These are phyloP conservation scores for Pangasianodon gigas DNA, from an alignment of 2,113 vertebrate genomes.

Conservation along the genomic window DNA sequence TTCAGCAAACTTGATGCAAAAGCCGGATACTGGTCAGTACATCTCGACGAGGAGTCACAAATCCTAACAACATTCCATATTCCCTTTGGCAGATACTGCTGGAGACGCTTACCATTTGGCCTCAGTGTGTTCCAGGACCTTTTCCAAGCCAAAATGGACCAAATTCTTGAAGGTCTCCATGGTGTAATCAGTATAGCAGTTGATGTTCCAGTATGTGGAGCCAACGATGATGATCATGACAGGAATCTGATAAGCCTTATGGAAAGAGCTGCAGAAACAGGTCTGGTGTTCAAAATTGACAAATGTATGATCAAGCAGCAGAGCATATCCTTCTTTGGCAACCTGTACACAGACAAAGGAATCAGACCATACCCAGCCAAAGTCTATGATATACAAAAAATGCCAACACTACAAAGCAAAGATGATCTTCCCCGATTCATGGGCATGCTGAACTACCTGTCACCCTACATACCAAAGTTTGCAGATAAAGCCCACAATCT, in stretches of 20 bases:
- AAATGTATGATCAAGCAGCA: conserved; percentile 28
- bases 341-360: conserved; percentile 22
- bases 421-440: conserved; percentile 13
- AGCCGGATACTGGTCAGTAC: conserved; percentile 44
- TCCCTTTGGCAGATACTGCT: conserved; percentile 41
- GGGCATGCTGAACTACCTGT: conserved; percentile 16
- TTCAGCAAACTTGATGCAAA: conserved; percentile 44
- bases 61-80: conserved; percentile 1
- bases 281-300: conserved; percentile 30
- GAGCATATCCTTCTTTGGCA: conserved; percentile 30
- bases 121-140: conserved; percentile 17
- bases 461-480: conserved; percentile 19
- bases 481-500: not conserved
- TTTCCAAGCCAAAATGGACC: conserved; percentile 32
- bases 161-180: not conserved
- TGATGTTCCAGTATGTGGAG: not conserved
- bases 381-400: conserved; percentile 32
- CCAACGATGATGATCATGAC: not conserved
- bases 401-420: conserved; percentile 34
- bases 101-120: conserved; percentile 23
- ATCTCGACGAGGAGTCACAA: conserved; percentile 41
- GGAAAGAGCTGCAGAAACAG: conserved; percentile 11
- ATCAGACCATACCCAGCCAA: conserved; percentile 26
- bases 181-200: conserved; percentile 16
- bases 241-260: conserved; percentile 28